Percentiles rank a stretch among this genome's conserved stretches.
Conservation (phyloP, 1,140 invertebrate genomes). For the Notospermus geniculatus region DNA sequence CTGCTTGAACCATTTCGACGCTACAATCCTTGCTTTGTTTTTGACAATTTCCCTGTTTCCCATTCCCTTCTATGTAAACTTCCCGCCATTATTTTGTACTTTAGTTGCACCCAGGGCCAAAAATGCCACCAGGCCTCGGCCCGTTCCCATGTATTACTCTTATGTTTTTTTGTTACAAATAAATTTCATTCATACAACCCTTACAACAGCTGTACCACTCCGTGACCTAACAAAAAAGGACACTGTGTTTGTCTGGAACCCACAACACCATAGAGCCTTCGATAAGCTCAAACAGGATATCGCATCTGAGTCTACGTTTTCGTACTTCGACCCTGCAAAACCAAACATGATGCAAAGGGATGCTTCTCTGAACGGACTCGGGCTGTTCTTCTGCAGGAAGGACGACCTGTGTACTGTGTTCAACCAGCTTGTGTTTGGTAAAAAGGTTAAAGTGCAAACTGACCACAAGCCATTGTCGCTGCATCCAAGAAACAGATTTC, state of each 20-base stretch:
- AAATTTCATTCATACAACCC: too few relatives aligned
- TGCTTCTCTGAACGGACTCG: slow-evolving; percentile 37
- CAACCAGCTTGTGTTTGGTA: slow-evolving; percentile 49
- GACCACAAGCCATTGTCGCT: slow-evolving; percentile 52
- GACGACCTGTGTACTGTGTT: slow-evolving; percentile 53
- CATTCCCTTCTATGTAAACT: too few relatives aligned
- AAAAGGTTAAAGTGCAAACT: slow-evolving; percentile 38
- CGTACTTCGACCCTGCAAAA: slow-evolving; percentile 13
- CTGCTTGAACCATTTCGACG: neutral
- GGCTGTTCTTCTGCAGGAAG: slow-evolving; percentile 50
- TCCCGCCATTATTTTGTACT: too few relatives aligned
- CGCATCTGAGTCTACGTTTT: slow-evolving; percentile 13
- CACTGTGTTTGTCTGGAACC: slow-evolving; percentile 13
- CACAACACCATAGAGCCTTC: slow-evolving; percentile 12
- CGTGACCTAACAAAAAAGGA: slow-evolving; percentile 52
- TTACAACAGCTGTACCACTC: slow-evolving; percentile 26
- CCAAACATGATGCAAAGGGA: slow-evolving; percentile 18
- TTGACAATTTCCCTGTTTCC: too few relatives aligned
- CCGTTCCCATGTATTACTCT: too few relatives aligned
- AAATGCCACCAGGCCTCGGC: too few relatives aligned
- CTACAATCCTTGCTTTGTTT: too few relatives aligned
- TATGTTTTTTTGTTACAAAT: too few relatives aligned
- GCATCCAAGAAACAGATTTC: too few relatives aligned
- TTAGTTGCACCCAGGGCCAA: too few relatives aligned
- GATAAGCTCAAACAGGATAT: slow-evolving; percentile 17